Base-by-base conservation (phyloP, 2,888 invertebrate genomes). In the Sussaba pulchella region DNA sequence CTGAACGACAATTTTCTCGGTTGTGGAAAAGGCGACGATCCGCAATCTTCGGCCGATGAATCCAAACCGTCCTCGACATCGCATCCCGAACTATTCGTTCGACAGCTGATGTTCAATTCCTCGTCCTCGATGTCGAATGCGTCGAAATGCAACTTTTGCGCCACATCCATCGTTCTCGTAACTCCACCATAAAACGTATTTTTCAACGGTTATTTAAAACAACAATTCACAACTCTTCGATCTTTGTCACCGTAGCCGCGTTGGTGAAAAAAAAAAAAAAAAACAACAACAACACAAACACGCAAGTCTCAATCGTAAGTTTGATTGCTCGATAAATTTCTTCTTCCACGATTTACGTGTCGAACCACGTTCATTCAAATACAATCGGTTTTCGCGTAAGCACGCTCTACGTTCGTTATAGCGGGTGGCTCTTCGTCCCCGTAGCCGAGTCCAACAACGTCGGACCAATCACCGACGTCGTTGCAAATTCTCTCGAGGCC, bases 21-120 rank as follows among this genome's bases (percentile, higher is more conserved):
- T 88, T 94, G 93, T 85, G 94, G 93, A 78, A 92, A 92, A 73
- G 93, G 93, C 85, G 94, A 93, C 50, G 94, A 94, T 86, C 94
- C 94, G 83, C 94, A 92, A 91, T 94, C 92, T 64, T 93, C 95
- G 75, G 93, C 94, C 85, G 94, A 94, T 88, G 94, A 93, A 88
- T 95, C 95, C 87, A 94, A 94, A 26, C 93, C 92, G 89, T 94
- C 94, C 89, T 95, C 94, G 92, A 95, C 94, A 91, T 95, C 95
- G 92, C 94, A 94, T 83, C 93, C 93, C 76, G 95, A 94, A 85
- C 93, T 94, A 75, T 87, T 89, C 14, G 88, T 89, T 45, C 89
- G 90, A 87, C 89, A 89, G 92, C 94, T 94, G 86, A 93, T 93
- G 81, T 94, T 94, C 84, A 94, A 90, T 91, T 94, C 94, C 81